These are phyloP conservation scores for Chrysemys picta DNA, from an alignment of 2,113 vertebrate species.

Conservation along the genomic window DNA sequence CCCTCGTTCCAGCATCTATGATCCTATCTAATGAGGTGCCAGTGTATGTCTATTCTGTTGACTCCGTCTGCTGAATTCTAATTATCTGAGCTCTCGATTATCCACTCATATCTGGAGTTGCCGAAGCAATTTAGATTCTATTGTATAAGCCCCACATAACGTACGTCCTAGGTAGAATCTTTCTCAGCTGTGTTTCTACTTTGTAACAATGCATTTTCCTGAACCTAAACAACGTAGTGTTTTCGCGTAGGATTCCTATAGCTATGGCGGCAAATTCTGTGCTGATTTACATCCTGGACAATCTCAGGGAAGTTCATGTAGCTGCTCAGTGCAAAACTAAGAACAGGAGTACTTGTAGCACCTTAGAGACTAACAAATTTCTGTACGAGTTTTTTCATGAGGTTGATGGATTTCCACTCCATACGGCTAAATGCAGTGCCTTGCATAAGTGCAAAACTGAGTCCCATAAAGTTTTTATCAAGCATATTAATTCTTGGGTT, in stretches of 20 bases:
- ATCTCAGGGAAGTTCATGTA: neutral
- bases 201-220: neutral
- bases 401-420: no score
- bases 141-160: rapidly evolving
- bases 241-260: rapidly evolving
- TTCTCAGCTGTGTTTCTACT: neutral
- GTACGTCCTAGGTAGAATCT: neutral
- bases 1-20: no score
- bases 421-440: no score
- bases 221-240: rapidly evolving
- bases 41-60: neutral
- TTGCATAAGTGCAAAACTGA: neutral
- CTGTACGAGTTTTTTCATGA: no score
- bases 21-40: neutral
- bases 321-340: neutral
- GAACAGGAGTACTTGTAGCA: no score
- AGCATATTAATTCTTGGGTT: neutral
- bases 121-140: neutral
- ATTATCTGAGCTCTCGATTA: neutral
- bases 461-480: neutral
- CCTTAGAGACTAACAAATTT: no score
- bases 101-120: neutral
- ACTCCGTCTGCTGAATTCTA: neutral
- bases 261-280: neutral
- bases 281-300: neutral